Evolutionary conservation across 2,888 invertebrate genomes (phyloP).

Genomic region (Gymnosoma rotundatum): DNA sequence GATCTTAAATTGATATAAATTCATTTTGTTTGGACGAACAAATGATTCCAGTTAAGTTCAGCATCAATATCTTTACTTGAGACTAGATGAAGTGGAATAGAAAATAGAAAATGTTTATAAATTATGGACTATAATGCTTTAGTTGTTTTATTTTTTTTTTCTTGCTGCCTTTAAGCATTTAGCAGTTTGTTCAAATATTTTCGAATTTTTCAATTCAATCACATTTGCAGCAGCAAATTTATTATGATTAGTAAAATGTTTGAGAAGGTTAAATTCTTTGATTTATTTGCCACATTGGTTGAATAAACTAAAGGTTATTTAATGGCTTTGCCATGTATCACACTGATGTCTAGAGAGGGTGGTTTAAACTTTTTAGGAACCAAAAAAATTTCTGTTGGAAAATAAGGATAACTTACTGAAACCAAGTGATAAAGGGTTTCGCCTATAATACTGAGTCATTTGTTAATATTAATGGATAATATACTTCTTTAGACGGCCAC

Average conservation of each 20-base stretch:
- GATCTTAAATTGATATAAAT: conserved; percentile 36
- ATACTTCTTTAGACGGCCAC: no score
- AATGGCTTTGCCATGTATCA: conserved; percentile 8
- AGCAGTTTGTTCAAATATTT: conserved; percentile 7
- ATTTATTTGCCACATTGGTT: not conserved
- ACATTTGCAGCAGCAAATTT: conserved; percentile 12
- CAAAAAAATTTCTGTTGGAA: no score
- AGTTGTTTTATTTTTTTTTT: conserved; percentile 3
- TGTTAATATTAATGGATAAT: no score
- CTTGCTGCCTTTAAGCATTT: no score
- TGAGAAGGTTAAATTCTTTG: not conserved
- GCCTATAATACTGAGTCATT: no score
- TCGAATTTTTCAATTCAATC: conserved; percentile 50
- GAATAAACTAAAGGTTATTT: not conserved
- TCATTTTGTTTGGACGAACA: conserved; percentile 38
- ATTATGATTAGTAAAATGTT: conserved; percentile 26
- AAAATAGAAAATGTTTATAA: conserved; percentile 18
- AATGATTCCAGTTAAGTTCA: conserved; percentile 48
- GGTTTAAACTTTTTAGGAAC: no score
- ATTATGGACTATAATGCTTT: conserved; percentile 39
- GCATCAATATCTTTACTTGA: conserved; percentile 54
- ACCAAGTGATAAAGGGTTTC: no score
- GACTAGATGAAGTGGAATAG: conserved; percentile 45
- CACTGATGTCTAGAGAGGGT: not conserved
- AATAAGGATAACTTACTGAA: no score